Conservation (phyloP, 2,797 vertebrate genomes). For the Enteromius mattozi region DNA sequence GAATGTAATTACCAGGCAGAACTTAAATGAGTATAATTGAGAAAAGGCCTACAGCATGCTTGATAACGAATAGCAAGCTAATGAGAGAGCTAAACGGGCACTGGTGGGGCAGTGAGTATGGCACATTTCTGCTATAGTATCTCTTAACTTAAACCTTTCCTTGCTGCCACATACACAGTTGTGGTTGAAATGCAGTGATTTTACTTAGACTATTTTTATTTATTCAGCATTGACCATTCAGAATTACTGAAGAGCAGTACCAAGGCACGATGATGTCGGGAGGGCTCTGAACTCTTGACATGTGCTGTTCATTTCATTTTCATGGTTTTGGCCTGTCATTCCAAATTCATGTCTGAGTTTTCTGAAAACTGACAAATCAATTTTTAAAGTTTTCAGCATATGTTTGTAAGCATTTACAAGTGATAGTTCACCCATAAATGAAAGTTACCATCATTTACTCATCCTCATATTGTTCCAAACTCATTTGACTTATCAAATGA, state of each 20-base stretch:
- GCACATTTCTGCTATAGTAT: not conserved
- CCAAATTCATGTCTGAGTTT: conserved; percentile 9
- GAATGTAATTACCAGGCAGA: conserved; percentile 83
- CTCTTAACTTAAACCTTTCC: not conserved
- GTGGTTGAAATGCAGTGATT: conserved; percentile 63
- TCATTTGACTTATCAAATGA: not conserved
- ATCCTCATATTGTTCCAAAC: not conserved
- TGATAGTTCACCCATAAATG: not conserved
- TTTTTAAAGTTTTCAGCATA: conserved; percentile 5
- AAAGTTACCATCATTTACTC: not conserved
- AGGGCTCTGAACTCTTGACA: conserved; percentile 30
- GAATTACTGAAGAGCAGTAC: conserved; percentile 45
- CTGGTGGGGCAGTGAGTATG: conserved; percentile 69
- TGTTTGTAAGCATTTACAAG: conserved; percentile 11
- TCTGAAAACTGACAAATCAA: conserved; percentile 19
- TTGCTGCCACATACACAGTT: not conserved
- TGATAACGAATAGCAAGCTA: conserved; percentile 80
- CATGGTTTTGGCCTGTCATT: not conserved
- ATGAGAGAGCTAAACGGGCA: conserved; percentile 76
- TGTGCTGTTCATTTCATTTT: conserved; percentile 32
- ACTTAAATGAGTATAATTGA: conserved; percentile 83
- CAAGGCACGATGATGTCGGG: not conserved
- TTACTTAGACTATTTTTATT: conserved; percentile 12
- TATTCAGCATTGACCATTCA: conserved; percentile 34
- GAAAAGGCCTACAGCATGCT: conserved; percentile 81